Evolutionary conservation across 2,888 invertebrate species (phyloP), one percentile per base, ranked within the genome.

Genomic region (Eupithecia dodoneata): DNA sequence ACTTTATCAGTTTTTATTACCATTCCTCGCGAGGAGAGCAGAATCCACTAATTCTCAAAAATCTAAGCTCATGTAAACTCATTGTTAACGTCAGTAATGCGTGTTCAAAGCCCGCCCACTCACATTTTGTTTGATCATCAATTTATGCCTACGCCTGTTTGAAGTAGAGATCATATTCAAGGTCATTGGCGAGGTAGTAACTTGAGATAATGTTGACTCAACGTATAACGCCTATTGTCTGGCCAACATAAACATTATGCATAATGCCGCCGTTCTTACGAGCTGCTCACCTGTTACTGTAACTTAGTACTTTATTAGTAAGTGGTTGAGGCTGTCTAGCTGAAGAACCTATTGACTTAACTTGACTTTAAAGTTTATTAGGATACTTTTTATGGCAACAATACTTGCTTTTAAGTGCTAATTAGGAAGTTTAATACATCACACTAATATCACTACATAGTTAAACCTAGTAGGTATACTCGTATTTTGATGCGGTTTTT

Each of bases 151-250:
- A 59, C 59, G 18, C 71, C 49, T 69, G 77, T 70, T 76, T 45
- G 71, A 63, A 70, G 41, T 59, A 18, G 41, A 67, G 66, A 73
- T 76, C 73, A 73, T 10, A 55, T 74, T 74, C 79, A 76, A 79
- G 79, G 79, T 76, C 79, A 74, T 78, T 72, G 59, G 72, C 52
- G 72, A 72, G 77, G 69, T 44, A 70, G 78, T 55, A 70, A 76
- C 55, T 63, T 70, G 70, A 73, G 63, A 70, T 75, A 55, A n/a
- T 74, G 67, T 72, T 77, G 71, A 77, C 59, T 77, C 72, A 74
- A 67, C 74, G 30, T 18, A 55, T 69, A 44, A 67, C 12, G 18
- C 18, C n/a, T 67, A 73, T 55, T 73, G 73, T 47, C 42, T 66
- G 18, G 15, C 6, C 52, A n/a, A n/a, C 52, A n/a, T 30, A 30